phyloP scores from a whole-genome alignment of 23 tunicate genomes.

The Halocynthia aurantium region DNA sequence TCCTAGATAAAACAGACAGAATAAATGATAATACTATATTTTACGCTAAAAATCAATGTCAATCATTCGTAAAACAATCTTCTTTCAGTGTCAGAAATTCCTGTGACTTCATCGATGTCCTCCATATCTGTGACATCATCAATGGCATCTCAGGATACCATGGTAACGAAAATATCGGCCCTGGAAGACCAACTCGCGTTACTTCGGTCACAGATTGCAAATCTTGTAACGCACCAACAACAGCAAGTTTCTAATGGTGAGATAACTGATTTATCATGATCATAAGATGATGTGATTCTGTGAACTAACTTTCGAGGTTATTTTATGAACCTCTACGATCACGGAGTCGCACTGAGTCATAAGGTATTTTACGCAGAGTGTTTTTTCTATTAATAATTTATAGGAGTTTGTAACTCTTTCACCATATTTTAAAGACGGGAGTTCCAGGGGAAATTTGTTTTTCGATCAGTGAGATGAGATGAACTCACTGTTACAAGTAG shows the following conservation, averaged over 20 bases:
- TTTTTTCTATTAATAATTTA: background rate
- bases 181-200: constrained; percentile 82
- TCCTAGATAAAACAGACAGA: no score
- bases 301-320: background rate
- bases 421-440: background rate
- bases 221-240: constrained; percentile 67
- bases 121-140: constrained; percentile 30
- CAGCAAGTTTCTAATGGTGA: constrained; percentile 37
- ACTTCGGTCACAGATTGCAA: constrained; percentile 81
- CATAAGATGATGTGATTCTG: background rate
- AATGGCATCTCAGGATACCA: constrained; percentile 22
- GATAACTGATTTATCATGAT: background rate
- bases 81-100: background rate
- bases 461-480: no score
- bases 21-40: no score
- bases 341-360: background rate
- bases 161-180: constrained; percentile 80
- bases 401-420: background rate
- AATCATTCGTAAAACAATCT: no score
- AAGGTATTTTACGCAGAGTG: background rate
- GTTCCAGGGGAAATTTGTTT: no score
- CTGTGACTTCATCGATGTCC: constrained; percentile 16
- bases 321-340: background rate
- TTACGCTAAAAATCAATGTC: no score
- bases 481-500: no score